Evolutionary conservation across 2,888 invertebrate genomes (phyloP).

Genomic region (Gastracanthus pulcherrimus): DNA sequence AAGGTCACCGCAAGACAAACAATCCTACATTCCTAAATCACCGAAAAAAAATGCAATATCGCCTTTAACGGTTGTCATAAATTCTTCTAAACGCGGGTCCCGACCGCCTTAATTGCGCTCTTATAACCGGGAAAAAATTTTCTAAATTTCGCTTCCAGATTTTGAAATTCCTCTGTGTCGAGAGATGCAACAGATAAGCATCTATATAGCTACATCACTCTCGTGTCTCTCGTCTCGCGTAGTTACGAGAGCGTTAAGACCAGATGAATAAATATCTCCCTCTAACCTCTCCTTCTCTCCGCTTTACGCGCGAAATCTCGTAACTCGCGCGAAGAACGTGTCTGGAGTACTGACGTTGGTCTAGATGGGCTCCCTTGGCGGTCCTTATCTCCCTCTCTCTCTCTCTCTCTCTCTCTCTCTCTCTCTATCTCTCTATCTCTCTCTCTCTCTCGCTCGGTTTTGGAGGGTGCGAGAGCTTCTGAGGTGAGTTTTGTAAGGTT

Average conservation of each 20-base stretch:
- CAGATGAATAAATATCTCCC: conserved; percentile 31
- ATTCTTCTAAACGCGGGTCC: conserved; percentile 12
- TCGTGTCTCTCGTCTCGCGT: not conserved
- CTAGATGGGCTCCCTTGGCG: not conserved
- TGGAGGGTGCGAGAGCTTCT: not conserved
- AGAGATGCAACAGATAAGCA: conserved; percentile 2
- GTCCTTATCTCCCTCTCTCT: not conserved
- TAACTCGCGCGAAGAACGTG: conserved; percentile 14
- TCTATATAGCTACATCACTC: not conserved
- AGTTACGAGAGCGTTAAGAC: not conserved
- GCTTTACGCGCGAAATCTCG: conserved; percentile 33
- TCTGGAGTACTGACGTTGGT: not conserved
- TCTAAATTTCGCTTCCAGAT: conserved; percentile 48
- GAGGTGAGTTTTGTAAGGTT: not conserved
- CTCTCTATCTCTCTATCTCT: conserved; percentile 5
- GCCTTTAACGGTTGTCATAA: conserved; percentile 23
- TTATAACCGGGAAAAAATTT: not conserved
- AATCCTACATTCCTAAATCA: not conserved
- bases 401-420: not conserved
- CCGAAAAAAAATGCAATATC: conserved; percentile 24
- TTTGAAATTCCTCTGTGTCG: conserved; percentile 38
- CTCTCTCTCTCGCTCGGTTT: not conserved
- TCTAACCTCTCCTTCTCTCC: no score
- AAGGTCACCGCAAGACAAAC: not conserved
- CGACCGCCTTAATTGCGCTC: conserved; percentile 16